Percentiles rank a stretch among this genome's conserved stretches.
These are phyloP conservation scores for Ammodytes marinus DNA, from an alignment of 2,113 vertebrate genomes.

Conservation along the genomic window DNA sequence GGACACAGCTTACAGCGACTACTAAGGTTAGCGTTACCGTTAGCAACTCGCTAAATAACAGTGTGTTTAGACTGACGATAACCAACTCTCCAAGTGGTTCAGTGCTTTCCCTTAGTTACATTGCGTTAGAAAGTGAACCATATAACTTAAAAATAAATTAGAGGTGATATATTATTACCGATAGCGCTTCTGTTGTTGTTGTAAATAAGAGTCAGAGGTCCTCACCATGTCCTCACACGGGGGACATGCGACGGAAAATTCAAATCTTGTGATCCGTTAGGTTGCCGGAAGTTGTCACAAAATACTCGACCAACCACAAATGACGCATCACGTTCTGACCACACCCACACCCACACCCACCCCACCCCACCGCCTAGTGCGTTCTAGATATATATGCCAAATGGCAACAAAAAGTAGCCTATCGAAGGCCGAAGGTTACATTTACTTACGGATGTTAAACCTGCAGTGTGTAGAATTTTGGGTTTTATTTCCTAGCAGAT, in stretches of 20 bases:
- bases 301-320: conserved; percentile 28
- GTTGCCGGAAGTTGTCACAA: conserved; percentile 51
- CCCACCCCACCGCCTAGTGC: no score
- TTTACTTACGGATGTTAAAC: no score
- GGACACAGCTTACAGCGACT: not conserved
- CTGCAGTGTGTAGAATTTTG: no score
- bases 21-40: conserved; percentile 1
- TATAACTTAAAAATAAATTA: not conserved
- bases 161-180: not conserved
- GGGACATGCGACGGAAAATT: not conserved
- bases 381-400: no score
- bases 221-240: rapidly evolving
- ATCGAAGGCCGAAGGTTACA: no score
- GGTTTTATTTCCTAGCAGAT: no score
- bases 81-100: not conserved
- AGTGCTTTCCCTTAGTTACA: not conserved
- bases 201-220: not conserved
- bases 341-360: not conserved
- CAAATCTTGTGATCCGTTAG: conserved; percentile 26
- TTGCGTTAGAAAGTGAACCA: rapidly evolving
- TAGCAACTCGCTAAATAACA: conserved; percentile 27
- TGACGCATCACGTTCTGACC: not conserved
- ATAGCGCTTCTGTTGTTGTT: not conserved
- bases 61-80: not conserved
- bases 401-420: no score